Evolutionary conservation across 2,113 vertebrate species (phyloP).

Genomic region (Entomyzon cyanotis): DNA sequence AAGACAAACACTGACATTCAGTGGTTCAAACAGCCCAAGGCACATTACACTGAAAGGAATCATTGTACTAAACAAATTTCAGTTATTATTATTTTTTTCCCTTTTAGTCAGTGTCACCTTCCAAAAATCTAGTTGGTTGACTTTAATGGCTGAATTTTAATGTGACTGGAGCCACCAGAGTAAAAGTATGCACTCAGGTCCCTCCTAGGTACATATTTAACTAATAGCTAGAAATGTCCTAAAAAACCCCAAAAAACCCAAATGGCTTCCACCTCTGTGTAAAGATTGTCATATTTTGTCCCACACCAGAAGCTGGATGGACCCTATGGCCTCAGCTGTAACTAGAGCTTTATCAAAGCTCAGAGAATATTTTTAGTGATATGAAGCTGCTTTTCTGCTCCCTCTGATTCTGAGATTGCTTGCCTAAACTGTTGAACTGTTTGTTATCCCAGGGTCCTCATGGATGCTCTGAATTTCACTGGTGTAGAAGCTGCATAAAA

Average conservation of each 20-base stretch:
- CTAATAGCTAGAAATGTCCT: neutral
- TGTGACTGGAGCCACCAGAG: neutral
- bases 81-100: neutral
- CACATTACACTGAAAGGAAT: neutral
- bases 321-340: neutral
- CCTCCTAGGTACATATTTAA: neutral
- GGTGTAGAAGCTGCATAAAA: neutral
- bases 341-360: neutral
- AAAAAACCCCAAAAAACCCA: neutral
- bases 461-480: neutral
- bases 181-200: neutral
- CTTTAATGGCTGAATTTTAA: neutral
- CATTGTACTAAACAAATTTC: neutral
- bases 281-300: neutral
- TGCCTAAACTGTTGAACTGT: neutral
- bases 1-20: neutral
- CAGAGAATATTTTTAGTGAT: neutral
- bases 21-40: neutral
- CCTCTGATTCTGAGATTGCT: neutral
- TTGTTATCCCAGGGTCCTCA: neutral
- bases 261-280: neutral
- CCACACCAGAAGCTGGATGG: neutral
- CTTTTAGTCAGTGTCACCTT: neutral
- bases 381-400: neutral
- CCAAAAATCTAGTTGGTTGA: neutral